Evolutionary conservation across 2,888 invertebrate genomes (phyloP).

Genomic region (Embidobia sp.): DNA sequence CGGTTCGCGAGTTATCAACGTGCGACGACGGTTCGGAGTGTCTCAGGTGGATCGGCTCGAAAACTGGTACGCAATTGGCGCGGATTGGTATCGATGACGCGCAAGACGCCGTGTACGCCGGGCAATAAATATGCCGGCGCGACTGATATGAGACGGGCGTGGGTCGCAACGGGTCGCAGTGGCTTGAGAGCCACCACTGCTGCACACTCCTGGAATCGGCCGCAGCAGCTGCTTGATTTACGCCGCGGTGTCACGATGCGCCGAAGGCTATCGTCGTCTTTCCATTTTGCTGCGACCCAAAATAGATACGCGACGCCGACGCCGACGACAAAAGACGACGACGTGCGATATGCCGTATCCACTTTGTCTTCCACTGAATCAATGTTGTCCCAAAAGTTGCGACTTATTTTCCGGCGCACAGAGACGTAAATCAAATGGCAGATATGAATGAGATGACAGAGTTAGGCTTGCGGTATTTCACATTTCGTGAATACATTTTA

Average conservation of each 20-base stretch:
- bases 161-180: slow-evolving; percentile 70
- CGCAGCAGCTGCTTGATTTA: slow-evolving; percentile 80
- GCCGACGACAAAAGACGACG: slow-evolving; percentile 59
- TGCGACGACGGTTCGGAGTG: slow-evolving; percentile 47
- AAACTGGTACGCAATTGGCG: slow-evolving; percentile 43
- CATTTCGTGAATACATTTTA: too few relatives aligned
- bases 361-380: slow-evolving; percentile 28
- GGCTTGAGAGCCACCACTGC: slow-evolving; percentile 52
- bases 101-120: slow-evolving; percentile 66
- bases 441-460: background rate
- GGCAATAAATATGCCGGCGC: slow-evolving; percentile 78
- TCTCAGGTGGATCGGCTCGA: slow-evolving; percentile 39
- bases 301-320: slow-evolving; percentile 70
- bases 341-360: slow-evolving; percentile 32
- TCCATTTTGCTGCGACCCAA: slow-evolving; percentile 74
- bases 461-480: too few relatives aligned
- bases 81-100: slow-evolving; percentile 51
- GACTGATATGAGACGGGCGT: slow-evolving; percentile 79
- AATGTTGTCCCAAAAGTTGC: background rate
- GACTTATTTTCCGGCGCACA: background rate
- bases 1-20: slow-evolving; percentile 49
- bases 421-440: background rate
- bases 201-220: slow-evolving; percentile 76
- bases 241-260: slow-evolving; percentile 76
- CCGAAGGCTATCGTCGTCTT: slow-evolving; percentile 74